phyloP scores from a whole-genome alignment of 2,888 invertebrate species.

The Psococerastis gibbosa region DNA sequence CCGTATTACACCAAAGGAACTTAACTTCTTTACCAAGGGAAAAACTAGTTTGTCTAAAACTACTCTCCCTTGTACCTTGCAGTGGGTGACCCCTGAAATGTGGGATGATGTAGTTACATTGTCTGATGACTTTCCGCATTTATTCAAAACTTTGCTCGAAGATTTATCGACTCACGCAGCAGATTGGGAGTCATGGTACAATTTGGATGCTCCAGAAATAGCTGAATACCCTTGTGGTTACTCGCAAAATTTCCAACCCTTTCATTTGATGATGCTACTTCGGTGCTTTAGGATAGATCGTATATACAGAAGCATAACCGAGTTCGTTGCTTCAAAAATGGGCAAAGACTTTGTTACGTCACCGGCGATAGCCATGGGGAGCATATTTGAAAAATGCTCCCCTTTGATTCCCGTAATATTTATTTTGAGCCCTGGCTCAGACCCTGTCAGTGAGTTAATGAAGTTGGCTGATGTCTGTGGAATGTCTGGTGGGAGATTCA shows the following conservation, averaged over 20 bases:
- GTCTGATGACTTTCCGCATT: constrained; percentile 41
- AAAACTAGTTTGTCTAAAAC: constrained; percentile 61
- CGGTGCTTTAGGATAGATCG: constrained; percentile 81
- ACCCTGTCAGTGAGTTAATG: constrained; percentile 73
- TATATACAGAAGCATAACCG: constrained; percentile 65
- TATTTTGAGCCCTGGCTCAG: constrained; percentile 83
- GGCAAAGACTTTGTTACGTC: constrained; percentile 79
- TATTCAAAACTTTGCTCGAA: constrained; percentile 44
- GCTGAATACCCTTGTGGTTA: constrained; percentile 49
- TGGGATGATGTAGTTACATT: constrained; percentile 75
- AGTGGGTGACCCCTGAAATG: constrained; percentile 51
- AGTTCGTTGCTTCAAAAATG: constrained; percentile 65
- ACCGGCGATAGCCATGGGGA: constrained; percentile 58
- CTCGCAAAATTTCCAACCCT: constrained; percentile 39
- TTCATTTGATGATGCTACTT: constrained; percentile 60
- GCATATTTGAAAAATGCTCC: constrained; percentile 69
- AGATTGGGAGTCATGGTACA: constrained; percentile 66
- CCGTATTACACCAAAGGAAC: constrained; percentile 41
- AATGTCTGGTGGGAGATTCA: constrained; percentile 57
- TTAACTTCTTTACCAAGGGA: constrained; percentile 85
- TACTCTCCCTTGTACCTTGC: constrained; percentile 39
- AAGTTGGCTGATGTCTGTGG: constrained; percentile 53
- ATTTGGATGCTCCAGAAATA: constrained; percentile 64
- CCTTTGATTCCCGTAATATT: constrained; percentile 77
- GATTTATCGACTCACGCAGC: constrained; percentile 34